These are phyloP conservation scores for Piscicola geometra DNA, from an alignment of 2,888 invertebrate genomes.

Conservation along the genomic window DNA sequence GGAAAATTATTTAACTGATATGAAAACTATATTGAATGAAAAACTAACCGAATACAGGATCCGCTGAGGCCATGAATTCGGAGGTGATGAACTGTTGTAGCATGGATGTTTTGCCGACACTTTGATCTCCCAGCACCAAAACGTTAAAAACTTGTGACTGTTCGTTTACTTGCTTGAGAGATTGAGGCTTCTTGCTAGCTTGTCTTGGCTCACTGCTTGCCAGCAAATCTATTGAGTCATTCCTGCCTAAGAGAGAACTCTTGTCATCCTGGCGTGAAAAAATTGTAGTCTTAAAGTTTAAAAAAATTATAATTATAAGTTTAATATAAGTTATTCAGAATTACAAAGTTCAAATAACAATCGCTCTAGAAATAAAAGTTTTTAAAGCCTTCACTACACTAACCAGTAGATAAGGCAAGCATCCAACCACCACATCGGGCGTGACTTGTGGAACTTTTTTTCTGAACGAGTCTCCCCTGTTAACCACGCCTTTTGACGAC, in stretches of 20 bases:
- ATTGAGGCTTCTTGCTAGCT: neutral
- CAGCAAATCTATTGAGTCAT: neutral
- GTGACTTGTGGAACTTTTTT: constrained; percentile 70
- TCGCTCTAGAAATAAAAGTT: no score
- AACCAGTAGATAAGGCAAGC: neutral
- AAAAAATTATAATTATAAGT: neutral
- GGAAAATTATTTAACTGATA: no score
- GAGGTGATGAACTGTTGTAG: constrained; percentile 69
- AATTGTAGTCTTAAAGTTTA: no score
- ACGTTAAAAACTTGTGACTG: constrained; percentile 56
- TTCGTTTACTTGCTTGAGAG: neutral
- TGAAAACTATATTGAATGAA: no score
- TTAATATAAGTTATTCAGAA: neutral
- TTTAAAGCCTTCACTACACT: neutral
- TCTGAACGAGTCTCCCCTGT: constrained; percentile 85
- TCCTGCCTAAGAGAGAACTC: neutral
- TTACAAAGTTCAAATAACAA: neutral
- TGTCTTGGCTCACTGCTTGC: neutral
- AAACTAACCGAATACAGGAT: constrained; percentile 62
- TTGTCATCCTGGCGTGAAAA: no score
- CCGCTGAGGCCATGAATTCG: constrained; percentile 67
- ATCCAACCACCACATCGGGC: constrained; percentile 25
- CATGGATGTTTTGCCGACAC: constrained; percentile 67
- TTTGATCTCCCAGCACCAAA: constrained; percentile 65
- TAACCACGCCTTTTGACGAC: constrained; percentile 83